Evolutionary conservation across 2,113 vertebrate species (phyloP).

Genomic region (Capra hircus): DNA sequence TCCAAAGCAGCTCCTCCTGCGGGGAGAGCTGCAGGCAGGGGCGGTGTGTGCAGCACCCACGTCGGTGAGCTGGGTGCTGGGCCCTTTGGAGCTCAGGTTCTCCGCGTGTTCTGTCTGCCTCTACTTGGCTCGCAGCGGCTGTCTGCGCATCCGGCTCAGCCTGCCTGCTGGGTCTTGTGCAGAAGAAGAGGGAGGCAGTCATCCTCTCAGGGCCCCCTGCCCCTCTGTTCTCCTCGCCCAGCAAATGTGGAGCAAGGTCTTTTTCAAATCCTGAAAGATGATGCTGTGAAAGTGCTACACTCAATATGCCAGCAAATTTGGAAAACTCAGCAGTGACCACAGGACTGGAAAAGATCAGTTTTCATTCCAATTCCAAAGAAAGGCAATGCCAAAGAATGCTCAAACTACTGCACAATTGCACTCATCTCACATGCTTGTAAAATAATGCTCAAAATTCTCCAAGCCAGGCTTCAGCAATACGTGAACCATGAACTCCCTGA

Average conservation of each 20-base stretch:
- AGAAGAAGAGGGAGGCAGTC: neutral
- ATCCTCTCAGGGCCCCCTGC: too few species aligned
- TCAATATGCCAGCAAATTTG: too few species aligned
- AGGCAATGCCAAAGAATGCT: too few species aligned
- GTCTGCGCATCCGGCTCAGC: neutral
- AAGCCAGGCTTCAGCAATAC: too few species aligned
- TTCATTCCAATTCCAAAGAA: too few species aligned
- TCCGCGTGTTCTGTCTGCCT: rapidly evolving
- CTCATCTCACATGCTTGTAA: too few species aligned
- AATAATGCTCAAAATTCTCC: too few species aligned
- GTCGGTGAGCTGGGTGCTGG: rapidly evolving
- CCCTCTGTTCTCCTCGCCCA: neutral
- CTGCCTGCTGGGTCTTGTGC: rapidly evolving
- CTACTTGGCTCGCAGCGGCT: rapidly evolving
- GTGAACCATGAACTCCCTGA: too few species aligned
- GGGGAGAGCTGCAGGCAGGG: neutral
- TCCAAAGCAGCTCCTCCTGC: neutral
- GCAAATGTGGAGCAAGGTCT: neutral
- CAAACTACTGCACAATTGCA: too few species aligned
- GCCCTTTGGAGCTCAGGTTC: neutral
- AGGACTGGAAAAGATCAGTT: too few species aligned
- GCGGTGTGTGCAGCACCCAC: neutral
- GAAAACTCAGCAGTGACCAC: too few species aligned
- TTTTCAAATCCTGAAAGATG: neutral
- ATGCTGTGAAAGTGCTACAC: too few species aligned